A percentile compares a stretch with the other conserved stretches of the same genome.
These are phyloP conservation scores for Gymnoscopelus microlampas DNA, from an alignment of 2,797 vertebrate genomes.

Conservation along the genomic window DNA sequence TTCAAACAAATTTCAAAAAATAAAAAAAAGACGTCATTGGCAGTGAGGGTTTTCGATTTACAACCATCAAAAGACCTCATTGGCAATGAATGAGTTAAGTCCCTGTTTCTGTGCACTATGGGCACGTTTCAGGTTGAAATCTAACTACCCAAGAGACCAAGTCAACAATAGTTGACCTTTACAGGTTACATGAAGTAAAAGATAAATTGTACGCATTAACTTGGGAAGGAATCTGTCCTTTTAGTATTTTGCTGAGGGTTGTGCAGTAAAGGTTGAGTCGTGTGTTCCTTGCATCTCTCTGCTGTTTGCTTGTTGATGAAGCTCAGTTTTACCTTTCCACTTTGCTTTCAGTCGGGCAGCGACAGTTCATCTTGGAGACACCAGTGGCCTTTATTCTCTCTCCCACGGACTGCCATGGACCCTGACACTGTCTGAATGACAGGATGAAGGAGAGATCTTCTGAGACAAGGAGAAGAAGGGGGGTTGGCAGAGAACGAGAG, in stretches of 20 bases:
- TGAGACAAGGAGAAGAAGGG: slow-evolving; percentile 45
- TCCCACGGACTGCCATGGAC: slow-evolving; percentile 40
- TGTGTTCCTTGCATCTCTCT: slow-evolving; percentile 52
- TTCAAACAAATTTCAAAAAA: too few relatives aligned
- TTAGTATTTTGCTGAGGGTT: slow-evolving; percentile 17
- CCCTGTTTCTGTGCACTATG: slow-evolving; percentile 46
- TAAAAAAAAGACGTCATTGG: too few relatives aligned
- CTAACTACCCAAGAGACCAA: slow-evolving; percentile 52
- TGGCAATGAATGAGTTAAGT: not conserved
- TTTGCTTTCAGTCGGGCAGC: slow-evolving; percentile 46
- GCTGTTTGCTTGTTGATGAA: slow-evolving; percentile 27
- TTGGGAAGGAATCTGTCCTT: slow-evolving; percentile 20
- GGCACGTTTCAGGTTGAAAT: slow-evolving; percentile 58
- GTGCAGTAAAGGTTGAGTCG: not conserved
- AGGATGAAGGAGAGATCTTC: slow-evolving; percentile 52
- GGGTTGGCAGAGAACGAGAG: not conserved
- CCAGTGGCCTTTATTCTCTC: slow-evolving; percentile 68
- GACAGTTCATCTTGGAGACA: slow-evolving; percentile 63
- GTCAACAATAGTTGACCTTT: slow-evolving; percentile 72
- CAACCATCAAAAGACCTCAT: too few relatives aligned
- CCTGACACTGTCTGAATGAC: slow-evolving; percentile 62
- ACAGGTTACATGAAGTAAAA: slow-evolving; percentile 56
- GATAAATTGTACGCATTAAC: slow-evolving; percentile 59
- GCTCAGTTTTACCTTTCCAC: slow-evolving; percentile 43
- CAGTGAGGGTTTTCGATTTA: too few relatives aligned